These are phyloP conservation scores for Eupsilia transversa DNA, from an alignment of 2,888 invertebrate species.

Conservation along the genomic window DNA sequence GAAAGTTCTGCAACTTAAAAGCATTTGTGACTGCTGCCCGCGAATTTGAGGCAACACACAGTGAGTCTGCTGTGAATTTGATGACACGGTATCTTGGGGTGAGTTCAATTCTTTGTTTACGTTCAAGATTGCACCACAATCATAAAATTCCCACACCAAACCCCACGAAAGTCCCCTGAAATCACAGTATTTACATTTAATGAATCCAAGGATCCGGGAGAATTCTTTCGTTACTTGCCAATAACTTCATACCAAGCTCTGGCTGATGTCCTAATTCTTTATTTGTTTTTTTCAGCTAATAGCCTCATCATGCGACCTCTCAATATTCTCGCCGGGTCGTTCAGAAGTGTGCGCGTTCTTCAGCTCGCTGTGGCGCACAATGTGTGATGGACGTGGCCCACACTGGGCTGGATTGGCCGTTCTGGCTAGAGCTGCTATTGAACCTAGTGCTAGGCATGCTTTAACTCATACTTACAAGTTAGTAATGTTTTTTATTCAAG, in stretches of 20 bases:
- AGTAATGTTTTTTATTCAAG: conserved; percentile 52
- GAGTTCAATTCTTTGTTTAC: conserved; percentile 64
- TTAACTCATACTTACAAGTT: conserved; percentile 92
- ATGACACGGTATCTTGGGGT: conserved; percentile 90
- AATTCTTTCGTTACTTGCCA: background rate
- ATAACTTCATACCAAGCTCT: background rate
- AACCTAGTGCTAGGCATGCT: conserved; percentile 91
- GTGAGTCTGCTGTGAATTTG: conserved; percentile 87
- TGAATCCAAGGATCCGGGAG: background rate
- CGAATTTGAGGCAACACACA: conserved; percentile 89
- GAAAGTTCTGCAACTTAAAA: conserved; percentile 87
- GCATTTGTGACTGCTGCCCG: conserved; percentile 89
- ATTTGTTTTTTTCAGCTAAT: conserved; percentile 88
- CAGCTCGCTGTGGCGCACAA: conserved; percentile 92
- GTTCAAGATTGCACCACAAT: background rate
- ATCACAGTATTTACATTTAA: background rate
- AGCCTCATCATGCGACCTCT: conserved; percentile 91
- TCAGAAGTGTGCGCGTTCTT: conserved; percentile 92
- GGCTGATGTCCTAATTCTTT: background rate
- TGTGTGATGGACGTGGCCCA: conserved; percentile 90
- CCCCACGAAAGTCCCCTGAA: background rate
- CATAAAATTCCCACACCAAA: background rate
- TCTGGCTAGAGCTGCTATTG: conserved; percentile 91
- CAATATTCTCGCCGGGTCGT: conserved; percentile 92
- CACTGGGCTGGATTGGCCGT: conserved; percentile 93